phyloP scores from a whole-genome alignment of 2,888 invertebrate species.

The Ophraella communa region DNA sequence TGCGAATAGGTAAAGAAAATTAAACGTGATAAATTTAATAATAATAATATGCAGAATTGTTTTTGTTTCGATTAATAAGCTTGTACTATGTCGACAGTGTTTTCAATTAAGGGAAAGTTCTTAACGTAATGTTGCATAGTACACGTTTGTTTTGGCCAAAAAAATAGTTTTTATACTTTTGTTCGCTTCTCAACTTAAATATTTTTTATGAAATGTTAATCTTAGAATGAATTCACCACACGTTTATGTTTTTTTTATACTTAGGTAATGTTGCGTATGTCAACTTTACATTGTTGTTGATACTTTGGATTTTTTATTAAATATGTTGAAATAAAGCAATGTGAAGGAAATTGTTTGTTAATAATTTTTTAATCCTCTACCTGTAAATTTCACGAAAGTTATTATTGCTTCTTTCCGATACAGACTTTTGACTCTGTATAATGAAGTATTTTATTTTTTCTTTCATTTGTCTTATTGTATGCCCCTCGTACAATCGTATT shows the following conservation, averaged over 20 bases:
- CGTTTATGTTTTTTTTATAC: neutral
- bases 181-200: neutral
- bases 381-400: no score
- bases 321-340: slow-evolving; percentile 8
- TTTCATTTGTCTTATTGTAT: no score
- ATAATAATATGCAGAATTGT: neutral
- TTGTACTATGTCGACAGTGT: no score
- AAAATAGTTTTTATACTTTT: neutral
- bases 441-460: no score
- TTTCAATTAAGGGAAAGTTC: no score
- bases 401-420: no score
- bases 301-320: slow-evolving; percentile 7
- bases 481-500: no score
- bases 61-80: neutral
- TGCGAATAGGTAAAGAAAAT: neutral
- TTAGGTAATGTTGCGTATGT: neutral
- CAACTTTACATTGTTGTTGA: neutral
- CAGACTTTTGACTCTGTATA: no score
- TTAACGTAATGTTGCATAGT: no score
- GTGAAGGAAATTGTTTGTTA: neutral
- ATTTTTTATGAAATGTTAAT: neutral
- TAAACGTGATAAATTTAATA: neutral
- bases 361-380: neutral
- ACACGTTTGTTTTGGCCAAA: neutral
- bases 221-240: neutral